A percentile compares a stretch with the other conserved stretches of the same genome.
phyloP scores from a whole-genome alignment of 2,797 vertebrate genomes.

The Microtus californicus region DNA sequence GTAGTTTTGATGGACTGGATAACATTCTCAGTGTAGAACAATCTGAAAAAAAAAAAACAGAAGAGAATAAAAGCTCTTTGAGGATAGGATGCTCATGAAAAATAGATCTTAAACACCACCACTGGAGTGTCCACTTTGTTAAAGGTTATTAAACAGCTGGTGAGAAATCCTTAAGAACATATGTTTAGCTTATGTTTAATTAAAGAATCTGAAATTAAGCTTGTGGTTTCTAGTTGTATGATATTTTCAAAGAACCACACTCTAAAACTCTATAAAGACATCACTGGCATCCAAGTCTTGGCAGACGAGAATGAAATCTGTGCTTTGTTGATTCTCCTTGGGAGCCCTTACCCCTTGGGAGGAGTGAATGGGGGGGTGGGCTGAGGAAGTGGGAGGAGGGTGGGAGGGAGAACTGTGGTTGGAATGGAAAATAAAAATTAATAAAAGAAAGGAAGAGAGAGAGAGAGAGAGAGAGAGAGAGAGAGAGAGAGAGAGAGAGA shows the following conservation, averaged over 20 bases:
- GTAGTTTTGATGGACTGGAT: background rate
- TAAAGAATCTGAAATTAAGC: background rate
- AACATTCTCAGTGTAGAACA: background rate
- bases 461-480: too few relatives aligned
- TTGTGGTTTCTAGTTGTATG: background rate
- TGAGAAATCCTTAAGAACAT: background rate
- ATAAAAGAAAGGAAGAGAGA: too few relatives aligned
- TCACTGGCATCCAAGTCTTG: background rate
- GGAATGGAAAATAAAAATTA: too few relatives aligned
- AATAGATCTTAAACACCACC: background rate
- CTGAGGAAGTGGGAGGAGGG: too few relatives aligned
- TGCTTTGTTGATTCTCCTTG: background rate
- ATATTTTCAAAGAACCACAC: slow-evolving; percentile 10
- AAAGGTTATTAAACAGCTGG: background rate
- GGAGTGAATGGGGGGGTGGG: too few relatives aligned
- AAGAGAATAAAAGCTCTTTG: background rate
- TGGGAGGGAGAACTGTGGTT: too few relatives aligned
- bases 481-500: background rate
- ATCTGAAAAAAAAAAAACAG: slow-evolving; percentile 5
- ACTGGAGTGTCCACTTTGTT: background rate
- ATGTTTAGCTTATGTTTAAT: background rate
- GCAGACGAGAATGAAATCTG: background rate
- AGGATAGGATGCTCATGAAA: background rate
- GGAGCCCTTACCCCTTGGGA: too few relatives aligned
- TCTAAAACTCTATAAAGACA: background rate